phyloP scores from a whole-genome alignment of 2,888 invertebrate genomes.

The Amphipyra tragopoginis region DNA sequence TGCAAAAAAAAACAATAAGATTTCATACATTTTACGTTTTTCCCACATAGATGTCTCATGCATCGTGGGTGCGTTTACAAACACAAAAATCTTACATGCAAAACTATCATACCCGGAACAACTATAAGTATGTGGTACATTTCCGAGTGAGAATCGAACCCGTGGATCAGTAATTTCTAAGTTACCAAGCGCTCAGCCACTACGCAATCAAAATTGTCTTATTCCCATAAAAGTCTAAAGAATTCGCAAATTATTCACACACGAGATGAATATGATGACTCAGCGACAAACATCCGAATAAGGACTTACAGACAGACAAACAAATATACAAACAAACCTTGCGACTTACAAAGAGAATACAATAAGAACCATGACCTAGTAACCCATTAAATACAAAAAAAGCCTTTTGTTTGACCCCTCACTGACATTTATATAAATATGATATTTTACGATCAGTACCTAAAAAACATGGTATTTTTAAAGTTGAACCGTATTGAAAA shows the following conservation, averaged over 20 bases:
- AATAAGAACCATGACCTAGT: constrained; percentile 46
- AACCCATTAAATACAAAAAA: constrained; percentile 20
- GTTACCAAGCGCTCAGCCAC: too few relatives aligned
- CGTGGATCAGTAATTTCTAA: too few relatives aligned
- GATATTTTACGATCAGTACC: constrained; percentile 33
- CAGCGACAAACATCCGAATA: constrained; percentile 17
- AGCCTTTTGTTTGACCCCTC: constrained; percentile 18
- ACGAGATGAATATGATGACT: not conserved
- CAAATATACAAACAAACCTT: constrained; percentile 30
- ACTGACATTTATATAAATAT: constrained; percentile 51
- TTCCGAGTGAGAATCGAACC: too few relatives aligned
- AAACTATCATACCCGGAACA: too few relatives aligned
- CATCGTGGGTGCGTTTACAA: too few relatives aligned
- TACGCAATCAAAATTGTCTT: too few relatives aligned
- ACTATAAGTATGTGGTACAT: too few relatives aligned
- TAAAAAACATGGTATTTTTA: constrained; percentile 17
- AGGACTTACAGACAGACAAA: constrained; percentile 4
- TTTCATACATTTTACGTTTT: too few relatives aligned
- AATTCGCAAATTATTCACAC: not conserved
- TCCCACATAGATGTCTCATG: too few relatives aligned
- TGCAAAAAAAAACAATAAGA: too few relatives aligned
- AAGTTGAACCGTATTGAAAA: constrained; percentile 15
- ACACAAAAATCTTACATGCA: too few relatives aligned
- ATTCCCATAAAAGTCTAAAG: too few relatives aligned
- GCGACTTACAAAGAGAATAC: constrained; percentile 8